Evolutionary conservation across 2,797 vertebrate genomes (phyloP).

Genomic region (Micropoecilia bifurca): DNA sequence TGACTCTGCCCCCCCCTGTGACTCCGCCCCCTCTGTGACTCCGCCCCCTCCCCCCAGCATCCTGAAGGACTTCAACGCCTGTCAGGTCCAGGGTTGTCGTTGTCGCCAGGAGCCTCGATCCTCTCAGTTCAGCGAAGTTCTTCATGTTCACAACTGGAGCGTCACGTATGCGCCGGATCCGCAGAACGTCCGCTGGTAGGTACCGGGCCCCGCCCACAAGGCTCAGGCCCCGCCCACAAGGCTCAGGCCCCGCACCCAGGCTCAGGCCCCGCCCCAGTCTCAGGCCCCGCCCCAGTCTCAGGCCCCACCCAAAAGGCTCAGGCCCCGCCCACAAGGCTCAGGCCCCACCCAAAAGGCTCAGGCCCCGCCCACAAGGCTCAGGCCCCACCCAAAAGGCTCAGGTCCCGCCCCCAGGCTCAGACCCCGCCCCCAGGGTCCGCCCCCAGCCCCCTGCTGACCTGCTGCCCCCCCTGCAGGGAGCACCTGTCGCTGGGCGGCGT

Average conservation of each 20-base stretch:
- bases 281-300: too few species aligned
- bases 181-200: conserved; percentile 95
- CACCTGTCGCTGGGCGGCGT: conserved; percentile 92
- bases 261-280: too few species aligned
- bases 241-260: background rate
- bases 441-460: background rate
- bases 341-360: background rate
- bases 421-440: too few species aligned
- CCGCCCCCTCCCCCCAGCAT: conserved; percentile 77
- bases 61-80: conserved; percentile 96
- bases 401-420: too few species aligned
- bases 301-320: background rate
- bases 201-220: background rate
- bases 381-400: background rate
- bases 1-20: background rate
- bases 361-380: too few species aligned
- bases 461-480: conserved; percentile 82
- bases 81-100: conserved; percentile 92
- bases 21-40: background rate
- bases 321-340: too few species aligned
- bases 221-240: background rate
- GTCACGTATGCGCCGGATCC: conserved; percentile 94
- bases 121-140: conserved; percentile 91
- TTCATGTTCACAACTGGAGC: conserved; percentile 91
- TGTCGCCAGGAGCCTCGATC: conserved; percentile 88